Percentiles rank a stretch among this genome's conserved stretches.
These are phyloP conservation scores for Rhagoletis zephyria DNA, from an alignment of 1,140 invertebrate genomes.

Conservation along the genomic window DNA sequence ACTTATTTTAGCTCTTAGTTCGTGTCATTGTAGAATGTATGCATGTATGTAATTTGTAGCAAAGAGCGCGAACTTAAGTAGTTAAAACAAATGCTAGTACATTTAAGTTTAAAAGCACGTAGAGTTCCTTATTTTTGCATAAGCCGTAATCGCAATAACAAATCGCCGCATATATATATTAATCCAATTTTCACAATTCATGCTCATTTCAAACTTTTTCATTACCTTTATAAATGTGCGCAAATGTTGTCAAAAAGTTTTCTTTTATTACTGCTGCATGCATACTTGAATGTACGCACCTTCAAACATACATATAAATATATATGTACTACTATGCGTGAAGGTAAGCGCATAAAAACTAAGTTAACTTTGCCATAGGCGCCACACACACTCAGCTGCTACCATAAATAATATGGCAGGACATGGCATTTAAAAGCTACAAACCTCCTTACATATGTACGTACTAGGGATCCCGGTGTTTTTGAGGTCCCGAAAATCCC, in stretches of 20 bases:
- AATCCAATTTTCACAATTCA: background rate
- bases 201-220: conserved; percentile 10
- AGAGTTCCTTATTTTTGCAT: background rate
- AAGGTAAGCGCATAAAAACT: too few species aligned
- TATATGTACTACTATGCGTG: too few species aligned
- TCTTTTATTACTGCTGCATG: background rate
- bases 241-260: conserved; percentile 28
- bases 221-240: conserved; percentile 36
- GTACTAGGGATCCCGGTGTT: too few species aligned
- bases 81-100: too few species aligned
- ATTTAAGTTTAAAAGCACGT: background rate
- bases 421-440: too few species aligned
- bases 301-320: background rate
- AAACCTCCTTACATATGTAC: too few species aligned
- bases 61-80: too few species aligned
- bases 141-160: background rate
- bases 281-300: background rate
- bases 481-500: too few species aligned
- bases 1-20: too few species aligned
- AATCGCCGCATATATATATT: background rate
- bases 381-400: background rate
- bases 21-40: too few species aligned
- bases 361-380: background rate
- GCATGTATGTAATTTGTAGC: too few species aligned
- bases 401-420: background rate